A percentile compares a stretch with the other conserved stretches of the same genome.
Conservation (phyloP, 2,797 vertebrate genomes). For the Pipistrellus pipistrellus region DNA sequence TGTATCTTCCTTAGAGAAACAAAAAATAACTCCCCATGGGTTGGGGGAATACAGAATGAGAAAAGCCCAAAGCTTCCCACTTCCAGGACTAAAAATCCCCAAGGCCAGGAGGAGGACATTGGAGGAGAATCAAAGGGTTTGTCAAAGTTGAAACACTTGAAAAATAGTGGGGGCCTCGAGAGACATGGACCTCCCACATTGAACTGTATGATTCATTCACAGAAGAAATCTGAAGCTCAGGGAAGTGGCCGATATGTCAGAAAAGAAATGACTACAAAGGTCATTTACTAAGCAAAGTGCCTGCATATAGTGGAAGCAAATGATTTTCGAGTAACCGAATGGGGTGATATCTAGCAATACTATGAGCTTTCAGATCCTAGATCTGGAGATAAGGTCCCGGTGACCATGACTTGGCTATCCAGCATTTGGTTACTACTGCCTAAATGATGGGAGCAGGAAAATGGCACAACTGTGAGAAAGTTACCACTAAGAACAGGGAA, state of each 20-base stretch:
- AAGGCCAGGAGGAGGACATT: background rate
- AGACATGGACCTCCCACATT: background rate
- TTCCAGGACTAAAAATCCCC: background rate
- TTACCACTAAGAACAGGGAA: background rate
- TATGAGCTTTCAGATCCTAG: background rate
- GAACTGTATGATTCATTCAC: background rate
- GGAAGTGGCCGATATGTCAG: background rate
- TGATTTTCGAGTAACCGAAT: background rate
- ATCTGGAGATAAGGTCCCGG: background rate
- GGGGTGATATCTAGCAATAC: background rate
- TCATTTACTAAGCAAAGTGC: slow-evolving; percentile 5
- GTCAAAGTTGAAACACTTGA: background rate
- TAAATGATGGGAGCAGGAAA: background rate
- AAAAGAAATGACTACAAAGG: slow-evolving; percentile 1
- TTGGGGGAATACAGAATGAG: background rate
- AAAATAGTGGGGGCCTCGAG: background rate
- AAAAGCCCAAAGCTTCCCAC: background rate
- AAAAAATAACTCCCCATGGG: background rate
- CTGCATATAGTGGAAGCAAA: background rate
- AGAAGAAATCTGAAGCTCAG: background rate
- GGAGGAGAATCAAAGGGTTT: background rate
- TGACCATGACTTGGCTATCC: background rate
- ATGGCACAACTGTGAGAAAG: background rate
- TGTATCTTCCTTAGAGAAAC: slow-evolving; percentile 8
- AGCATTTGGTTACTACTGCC: background rate